Evolutionary conservation across 1,140 invertebrate genomes (phyloP).

Genomic region (Anadara kagoshimensis): DNA sequence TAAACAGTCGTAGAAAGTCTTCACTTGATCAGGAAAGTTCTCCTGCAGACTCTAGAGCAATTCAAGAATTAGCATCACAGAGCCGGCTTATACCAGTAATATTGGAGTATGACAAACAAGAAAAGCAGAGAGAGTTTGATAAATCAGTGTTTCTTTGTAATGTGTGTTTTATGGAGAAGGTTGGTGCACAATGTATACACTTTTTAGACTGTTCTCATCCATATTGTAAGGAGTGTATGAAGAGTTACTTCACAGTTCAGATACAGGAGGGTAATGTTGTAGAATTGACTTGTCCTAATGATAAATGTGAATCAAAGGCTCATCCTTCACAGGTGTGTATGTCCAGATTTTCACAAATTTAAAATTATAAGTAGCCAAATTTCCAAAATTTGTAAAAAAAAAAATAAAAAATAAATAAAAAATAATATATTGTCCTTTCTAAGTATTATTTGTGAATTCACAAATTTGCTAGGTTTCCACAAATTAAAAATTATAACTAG

Average conservation of each 20-base stretch:
- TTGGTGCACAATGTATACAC: slow-evolving; percentile 77
- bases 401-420: too few species aligned
- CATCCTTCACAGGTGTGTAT: slow-evolving; percentile 76
- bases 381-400: too few species aligned
- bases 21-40: slow-evolving; percentile 30
- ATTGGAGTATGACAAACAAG: slow-evolving; percentile 68
- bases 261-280: slow-evolving; percentile 80
- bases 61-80: slow-evolving; percentile 65
- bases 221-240: slow-evolving; percentile 81
- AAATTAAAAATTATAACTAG: too few species aligned
- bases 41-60: slow-evolving; percentile 57
- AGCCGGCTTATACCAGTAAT: slow-evolving; percentile 57
- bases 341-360: too few species aligned
- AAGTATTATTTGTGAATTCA: too few species aligned
- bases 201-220: slow-evolving; percentile 79
- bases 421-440: too few species aligned
- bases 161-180: slow-evolving; percentile 77
- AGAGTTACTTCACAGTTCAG: slow-evolving; percentile 77
- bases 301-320: slow-evolving; percentile 78
- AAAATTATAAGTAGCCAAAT: too few species aligned
- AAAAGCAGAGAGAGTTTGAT: slow-evolving; percentile 59
- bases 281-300: slow-evolving; percentile 78
- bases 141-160: slow-evolving; percentile 67
- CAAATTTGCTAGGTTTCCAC: too few species aligned
- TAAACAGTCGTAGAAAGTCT: slow-evolving; percentile 44